Percentiles rank a stretch among this genome's conserved stretches.
Conservation (phyloP, 2,888 invertebrate species). For the Helobdella robusta region DNA sequence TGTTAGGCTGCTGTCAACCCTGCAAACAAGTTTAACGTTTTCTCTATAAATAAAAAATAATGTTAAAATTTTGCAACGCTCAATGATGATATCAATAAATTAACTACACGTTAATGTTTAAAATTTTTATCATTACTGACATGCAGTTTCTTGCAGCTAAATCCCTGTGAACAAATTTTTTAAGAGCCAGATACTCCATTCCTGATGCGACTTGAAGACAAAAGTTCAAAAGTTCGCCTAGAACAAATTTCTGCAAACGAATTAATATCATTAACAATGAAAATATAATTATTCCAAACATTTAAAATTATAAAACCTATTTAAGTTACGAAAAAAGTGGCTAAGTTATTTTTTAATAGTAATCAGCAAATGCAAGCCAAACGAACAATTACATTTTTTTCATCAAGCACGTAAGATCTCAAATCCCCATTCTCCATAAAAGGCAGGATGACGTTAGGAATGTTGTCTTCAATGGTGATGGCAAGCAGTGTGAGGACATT, state of each 20-base stretch:
- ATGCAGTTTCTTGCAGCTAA: constrained; percentile 29
- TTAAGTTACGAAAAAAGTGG: neutral
- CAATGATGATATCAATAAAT: neutral
- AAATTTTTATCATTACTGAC: constrained; percentile 24
- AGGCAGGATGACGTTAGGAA: constrained; percentile 26
- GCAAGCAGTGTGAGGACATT: constrained; percentile 25
- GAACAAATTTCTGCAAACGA: neutral
- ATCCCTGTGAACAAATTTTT: constrained; percentile 27
- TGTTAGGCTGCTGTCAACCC: constrained; percentile 26
- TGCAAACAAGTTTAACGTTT: neutral
- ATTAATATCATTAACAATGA: neutral
- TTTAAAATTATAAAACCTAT: neutral
- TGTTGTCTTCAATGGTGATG: constrained; percentile 20
- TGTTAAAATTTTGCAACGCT: neutral
- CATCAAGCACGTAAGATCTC: constrained; percentile 6
- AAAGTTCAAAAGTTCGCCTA: constrained; percentile 12
- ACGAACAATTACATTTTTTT: constrained; percentile 9
- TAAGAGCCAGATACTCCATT: constrained; percentile 25
- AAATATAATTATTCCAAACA: neutral
- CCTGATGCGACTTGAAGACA: constrained; percentile 24
- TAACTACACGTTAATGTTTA: neutral
- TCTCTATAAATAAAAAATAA: neutral
- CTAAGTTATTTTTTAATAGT: no score
- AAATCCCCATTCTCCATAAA: constrained; percentile 27
- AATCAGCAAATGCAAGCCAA: no score